These are phyloP conservation scores for Drosophila asahinai DNA, from an alignment of 1,140 invertebrate species.

Conservation along the genomic window DNA sequence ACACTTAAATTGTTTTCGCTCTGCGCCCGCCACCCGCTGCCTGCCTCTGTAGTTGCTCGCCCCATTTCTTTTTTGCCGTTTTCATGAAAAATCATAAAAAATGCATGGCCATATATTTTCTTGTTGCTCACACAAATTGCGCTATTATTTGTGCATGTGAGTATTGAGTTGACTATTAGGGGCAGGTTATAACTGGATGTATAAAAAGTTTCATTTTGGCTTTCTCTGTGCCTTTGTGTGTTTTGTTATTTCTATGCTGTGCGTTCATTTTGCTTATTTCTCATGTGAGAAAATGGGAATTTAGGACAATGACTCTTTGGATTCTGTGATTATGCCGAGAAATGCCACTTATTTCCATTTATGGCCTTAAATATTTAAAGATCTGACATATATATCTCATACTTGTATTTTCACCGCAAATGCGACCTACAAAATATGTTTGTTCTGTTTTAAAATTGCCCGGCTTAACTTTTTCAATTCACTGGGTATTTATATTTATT, in stretches of 20 bases:
- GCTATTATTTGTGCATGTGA: conserved; percentile 45
- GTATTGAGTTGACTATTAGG: conserved; percentile 45
- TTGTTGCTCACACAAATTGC: conserved; percentile 51
- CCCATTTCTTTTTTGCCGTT: conserved; percentile 20
- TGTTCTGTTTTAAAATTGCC: not conserved
- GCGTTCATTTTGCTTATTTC: conserved; percentile 40
- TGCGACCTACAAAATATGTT: not conserved
- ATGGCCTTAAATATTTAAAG: not conserved
- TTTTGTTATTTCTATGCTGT: conserved; percentile 11
- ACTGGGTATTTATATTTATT: not conserved
- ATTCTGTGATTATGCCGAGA: not conserved
- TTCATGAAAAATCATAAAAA: conserved; percentile 59
- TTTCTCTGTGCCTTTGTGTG: not conserved
- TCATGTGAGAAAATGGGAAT: conserved; percentile 37
- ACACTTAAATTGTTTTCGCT: conserved; percentile 60
- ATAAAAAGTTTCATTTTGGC: conserved; percentile 19
- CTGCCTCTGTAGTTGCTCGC: not conserved
- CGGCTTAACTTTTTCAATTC: not conserved
- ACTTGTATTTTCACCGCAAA: not conserved
- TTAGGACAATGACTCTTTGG: conserved; percentile 22
- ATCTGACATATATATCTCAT: not conserved
- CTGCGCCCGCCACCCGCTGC: conserved; percentile 21
- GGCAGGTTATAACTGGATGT: conserved; percentile 29
- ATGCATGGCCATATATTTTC: conserved; percentile 66
- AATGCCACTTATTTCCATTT: not conserved